Evolutionary conservation across 2,113 vertebrate species (phyloP).

Genomic region (Ursus arctos): DNA sequence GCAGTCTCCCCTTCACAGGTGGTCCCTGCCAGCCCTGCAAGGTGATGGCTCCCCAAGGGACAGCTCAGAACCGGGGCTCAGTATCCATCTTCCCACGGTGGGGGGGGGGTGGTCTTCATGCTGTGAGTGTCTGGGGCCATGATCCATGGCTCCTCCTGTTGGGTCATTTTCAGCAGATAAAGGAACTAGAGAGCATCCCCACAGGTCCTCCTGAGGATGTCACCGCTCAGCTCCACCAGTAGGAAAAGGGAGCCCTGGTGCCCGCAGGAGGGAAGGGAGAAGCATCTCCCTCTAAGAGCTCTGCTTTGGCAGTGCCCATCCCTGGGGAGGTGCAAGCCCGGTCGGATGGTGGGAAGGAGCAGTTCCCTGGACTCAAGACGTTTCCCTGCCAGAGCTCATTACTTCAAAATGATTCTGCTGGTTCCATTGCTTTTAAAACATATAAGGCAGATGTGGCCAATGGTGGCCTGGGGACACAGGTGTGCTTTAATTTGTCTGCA

Average conservation of each 20-base stretch:
- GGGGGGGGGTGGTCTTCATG: neutral
- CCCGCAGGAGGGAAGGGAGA: neutral
- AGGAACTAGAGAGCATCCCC: neutral
- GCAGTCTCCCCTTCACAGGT: too few relatives aligned
- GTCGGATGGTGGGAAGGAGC: neutral
- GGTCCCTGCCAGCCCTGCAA: neutral
- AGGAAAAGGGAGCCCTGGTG: neutral
- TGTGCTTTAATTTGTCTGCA: neutral
- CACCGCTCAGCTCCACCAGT: neutral
- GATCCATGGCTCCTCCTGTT: neutral
- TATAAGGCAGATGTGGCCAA: neutral
- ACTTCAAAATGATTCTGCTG: neutral
- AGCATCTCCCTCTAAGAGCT: too few relatives aligned
- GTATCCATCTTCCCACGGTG: neutral
- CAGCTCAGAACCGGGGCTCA: neutral
- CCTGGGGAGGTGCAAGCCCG: fast-evolving
- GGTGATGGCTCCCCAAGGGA: neutral
- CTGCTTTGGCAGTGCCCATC: neutral
- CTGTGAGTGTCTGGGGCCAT: neutral
- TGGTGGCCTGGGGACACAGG: too few relatives aligned
- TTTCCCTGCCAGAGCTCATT: neutral
- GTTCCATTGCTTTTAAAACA: neutral
- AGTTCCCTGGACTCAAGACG: neutral
- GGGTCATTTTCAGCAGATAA: neutral
- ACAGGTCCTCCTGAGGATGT: neutral